Evolutionary conservation across 2,888 invertebrate species (phyloP).

Genomic region (Chrysomela aeneicollis): DNA sequence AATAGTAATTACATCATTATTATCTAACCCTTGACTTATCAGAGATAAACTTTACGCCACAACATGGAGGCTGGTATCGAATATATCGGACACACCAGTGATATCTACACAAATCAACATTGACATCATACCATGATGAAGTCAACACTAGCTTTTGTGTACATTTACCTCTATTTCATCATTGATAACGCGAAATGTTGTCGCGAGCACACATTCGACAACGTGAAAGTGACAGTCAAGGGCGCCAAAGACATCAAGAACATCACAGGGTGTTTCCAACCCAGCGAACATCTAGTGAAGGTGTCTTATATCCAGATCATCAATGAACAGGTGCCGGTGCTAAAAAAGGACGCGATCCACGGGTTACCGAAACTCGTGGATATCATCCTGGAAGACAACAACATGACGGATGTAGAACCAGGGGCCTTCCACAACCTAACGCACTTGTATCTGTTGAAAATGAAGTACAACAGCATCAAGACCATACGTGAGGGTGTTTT

Average conservation of each 20-base stretch:
- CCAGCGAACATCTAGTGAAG: slow-evolving; percentile 47
- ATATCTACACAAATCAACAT: not conserved
- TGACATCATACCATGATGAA: slow-evolving; percentile 11
- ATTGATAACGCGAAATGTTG: slow-evolving; percentile 29
- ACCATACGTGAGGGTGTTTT: slow-evolving; percentile 48
- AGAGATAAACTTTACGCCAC: slow-evolving; percentile 21
- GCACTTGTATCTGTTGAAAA: slow-evolving; percentile 44
- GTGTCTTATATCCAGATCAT: slow-evolving; percentile 53
- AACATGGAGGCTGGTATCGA: not conserved
- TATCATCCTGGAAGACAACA: slow-evolving; percentile 45
- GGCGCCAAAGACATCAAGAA: slow-evolving; percentile 51
- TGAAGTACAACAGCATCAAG: slow-evolving; percentile 45
- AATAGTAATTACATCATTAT: slow-evolving; percentile 31
- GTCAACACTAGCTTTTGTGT: slow-evolving; percentile 2
- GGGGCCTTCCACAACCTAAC: slow-evolving; percentile 48
- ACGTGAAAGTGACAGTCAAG: slow-evolving; percentile 50
- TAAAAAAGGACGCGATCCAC: slow-evolving; percentile 50
- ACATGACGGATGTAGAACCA: slow-evolving; percentile 45
- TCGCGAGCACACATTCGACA: slow-evolving; percentile 48
- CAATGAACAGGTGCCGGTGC: slow-evolving; percentile 52
- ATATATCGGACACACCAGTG: not conserved
- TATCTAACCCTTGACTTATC: slow-evolving; percentile 23
- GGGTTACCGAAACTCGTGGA: slow-evolving; percentile 51
- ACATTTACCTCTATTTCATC: slow-evolving; percentile 6
- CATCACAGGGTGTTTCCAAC: slow-evolving; percentile 53